Evolutionary conservation across 1,140 invertebrate species (phyloP).

Genomic region (Leucophenga varia): DNA sequence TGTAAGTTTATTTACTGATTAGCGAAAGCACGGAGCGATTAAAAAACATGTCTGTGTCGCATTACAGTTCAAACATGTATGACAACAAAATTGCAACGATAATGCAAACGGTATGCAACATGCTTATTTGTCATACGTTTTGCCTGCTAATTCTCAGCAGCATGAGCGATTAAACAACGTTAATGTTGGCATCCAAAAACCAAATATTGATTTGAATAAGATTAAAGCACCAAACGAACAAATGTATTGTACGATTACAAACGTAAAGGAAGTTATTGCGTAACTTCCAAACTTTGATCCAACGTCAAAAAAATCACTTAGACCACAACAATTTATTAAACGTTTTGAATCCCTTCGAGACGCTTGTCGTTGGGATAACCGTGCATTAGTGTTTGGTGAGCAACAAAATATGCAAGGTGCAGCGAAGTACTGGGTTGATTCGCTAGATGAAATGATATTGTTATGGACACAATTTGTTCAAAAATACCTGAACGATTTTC

Average conservation of each 20-base stretch:
- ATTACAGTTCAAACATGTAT: too few species aligned
- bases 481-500: not conserved
- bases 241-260: not conserved
- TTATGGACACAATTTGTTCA: not conserved
- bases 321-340: not conserved
- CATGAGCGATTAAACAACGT: not conserved
- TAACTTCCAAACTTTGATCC: not conserved
- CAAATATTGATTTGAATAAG: too few species aligned
- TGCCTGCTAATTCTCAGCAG: not conserved
- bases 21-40: too few species aligned
- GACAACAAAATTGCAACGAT: not conserved
- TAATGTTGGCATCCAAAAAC: not conserved
- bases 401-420: not conserved
- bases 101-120: too few species aligned
- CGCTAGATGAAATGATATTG: not conserved
- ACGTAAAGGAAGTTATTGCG: not conserved
- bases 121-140: too few species aligned
- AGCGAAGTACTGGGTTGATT: not conserved
- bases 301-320: not conserved
- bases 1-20: too few species aligned
- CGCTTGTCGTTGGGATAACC: not conserved
- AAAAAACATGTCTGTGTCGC: too few species aligned
- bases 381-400: not conserved
- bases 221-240: not conserved
- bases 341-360: not conserved